These are phyloP conservation scores for Propithecus coquereli DNA, from an alignment of 2,113 vertebrate species.

Conservation along the genomic window DNA sequence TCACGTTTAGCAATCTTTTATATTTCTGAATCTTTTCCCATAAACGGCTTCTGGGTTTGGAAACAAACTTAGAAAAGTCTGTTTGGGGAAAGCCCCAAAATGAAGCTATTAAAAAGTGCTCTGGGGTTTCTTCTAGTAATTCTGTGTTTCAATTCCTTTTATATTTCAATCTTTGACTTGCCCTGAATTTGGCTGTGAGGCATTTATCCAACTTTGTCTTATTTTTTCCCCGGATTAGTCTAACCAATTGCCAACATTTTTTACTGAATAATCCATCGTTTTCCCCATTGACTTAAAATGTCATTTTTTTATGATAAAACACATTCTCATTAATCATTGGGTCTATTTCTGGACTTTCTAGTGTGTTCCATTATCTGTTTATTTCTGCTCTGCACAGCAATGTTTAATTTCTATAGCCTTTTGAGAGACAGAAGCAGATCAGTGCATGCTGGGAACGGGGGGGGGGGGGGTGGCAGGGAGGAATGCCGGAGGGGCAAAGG, in stretches of 20 bases:
- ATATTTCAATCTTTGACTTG: background rate
- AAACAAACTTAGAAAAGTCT: background rate
- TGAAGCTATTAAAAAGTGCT: background rate
- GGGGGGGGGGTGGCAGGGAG: accelerated
- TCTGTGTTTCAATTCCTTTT: background rate
- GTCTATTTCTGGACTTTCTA: background rate
- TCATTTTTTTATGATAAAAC: background rate
- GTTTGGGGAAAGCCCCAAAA: background rate
- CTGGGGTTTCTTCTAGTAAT: background rate
- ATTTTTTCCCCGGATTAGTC: background rate
- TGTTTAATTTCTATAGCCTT: background rate
- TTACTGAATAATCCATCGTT: background rate
- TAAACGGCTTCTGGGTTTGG: background rate
- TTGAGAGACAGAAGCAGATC: background rate
- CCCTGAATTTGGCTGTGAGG: background rate
- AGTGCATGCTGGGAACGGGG: accelerated
- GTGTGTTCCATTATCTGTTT: background rate
- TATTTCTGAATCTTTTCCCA: background rate
- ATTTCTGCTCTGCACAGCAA: background rate
- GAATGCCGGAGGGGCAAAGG: background rate
- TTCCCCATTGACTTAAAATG: background rate
- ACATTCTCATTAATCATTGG: background rate
- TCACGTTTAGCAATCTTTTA: background rate
- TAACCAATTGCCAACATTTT: background rate
- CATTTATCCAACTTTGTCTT: background rate